A percentile compares a stretch with the other conserved stretches of the same genome.
phyloP scores from a whole-genome alignment of 2,888 invertebrate species.

The Pterostichus madidus region DNA sequence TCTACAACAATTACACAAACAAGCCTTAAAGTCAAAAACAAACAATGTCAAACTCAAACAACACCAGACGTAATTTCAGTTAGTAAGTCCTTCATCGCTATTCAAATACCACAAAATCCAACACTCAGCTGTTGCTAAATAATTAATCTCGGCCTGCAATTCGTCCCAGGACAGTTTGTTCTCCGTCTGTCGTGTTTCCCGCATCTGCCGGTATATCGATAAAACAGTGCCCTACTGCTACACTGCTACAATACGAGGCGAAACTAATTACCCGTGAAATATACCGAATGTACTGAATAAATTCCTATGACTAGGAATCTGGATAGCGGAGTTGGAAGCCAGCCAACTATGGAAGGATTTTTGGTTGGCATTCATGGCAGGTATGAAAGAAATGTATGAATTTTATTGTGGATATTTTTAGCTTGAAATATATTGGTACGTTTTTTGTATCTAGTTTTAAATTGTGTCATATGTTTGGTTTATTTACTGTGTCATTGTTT shows the following conservation, averaged over 20 bases:
- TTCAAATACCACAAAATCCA: background rate
- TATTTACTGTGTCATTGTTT: no score
- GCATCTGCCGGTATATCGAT: background rate
- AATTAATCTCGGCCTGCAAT: background rate
- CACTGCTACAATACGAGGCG: background rate
- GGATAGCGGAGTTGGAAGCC: background rate
- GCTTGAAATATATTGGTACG: no score
- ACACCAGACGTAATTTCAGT: no score
- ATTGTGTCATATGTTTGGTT: no score
- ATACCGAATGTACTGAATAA: conserved; percentile 20
- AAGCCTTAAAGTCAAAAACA: no score
- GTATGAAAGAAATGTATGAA: no score
- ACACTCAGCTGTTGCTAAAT: background rate
- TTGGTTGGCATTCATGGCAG: background rate
- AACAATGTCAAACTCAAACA: no score
- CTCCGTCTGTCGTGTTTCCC: background rate
- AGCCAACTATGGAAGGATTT: background rate
- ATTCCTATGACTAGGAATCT: background rate
- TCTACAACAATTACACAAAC: no score
- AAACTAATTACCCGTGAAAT: conserved; percentile 13
- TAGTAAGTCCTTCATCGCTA: background rate
- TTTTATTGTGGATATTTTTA: no score
- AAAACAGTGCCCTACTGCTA: background rate
- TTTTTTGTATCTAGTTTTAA: no score
- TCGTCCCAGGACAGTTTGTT: background rate